Base-by-base conservation (phyloP, 2,113 vertebrate species). In the Microtus oregoni region DNA sequence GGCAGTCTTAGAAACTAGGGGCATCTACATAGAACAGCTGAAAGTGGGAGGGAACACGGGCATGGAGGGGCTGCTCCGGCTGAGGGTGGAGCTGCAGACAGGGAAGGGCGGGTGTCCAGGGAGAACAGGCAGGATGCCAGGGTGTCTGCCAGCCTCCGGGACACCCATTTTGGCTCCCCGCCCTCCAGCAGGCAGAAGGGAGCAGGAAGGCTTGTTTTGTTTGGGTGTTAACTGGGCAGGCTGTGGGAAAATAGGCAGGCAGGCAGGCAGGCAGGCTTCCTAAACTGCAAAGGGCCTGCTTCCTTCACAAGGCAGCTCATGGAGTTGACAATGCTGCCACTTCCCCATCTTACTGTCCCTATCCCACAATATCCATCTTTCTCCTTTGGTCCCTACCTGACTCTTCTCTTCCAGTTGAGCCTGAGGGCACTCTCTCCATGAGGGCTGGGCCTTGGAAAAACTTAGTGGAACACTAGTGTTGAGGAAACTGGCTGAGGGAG, bases 61-160 rank as follows among this genome's bases (percentile, higher is more conserved):
- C 47, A 22, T 38, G 3, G 22, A 77, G 65, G 28, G 73, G 72
- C 32, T 90, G 32, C 55, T 83, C 32, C 58, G 85, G 88, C 78
- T 52, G 77, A 88, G 61, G 86, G 81, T 30, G 12, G 86, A 94
- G 58, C 50, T 8, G 20, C 68, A 94, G 90, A 94, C 86, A 90
- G 94, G 95, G 86, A 95, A 93, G 94, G 96, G 92, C 5, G 20
- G 92, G 75, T 91, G 67, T 94, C 86, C 68, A 94, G 30, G 30
- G 75, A 97, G 90, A 55, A 92, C 38, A 97, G 96, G 95, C 96
- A 96, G 73, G 67, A 94, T 95, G 96, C 96, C 97, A 97, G 81
- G 81, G 68, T 96, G 94, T 94, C 94, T 97, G 92, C 82, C 96
- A 97, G 96, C 82, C 94, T 94, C 52, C 12, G 65, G 94, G 87